Base-by-base conservation (phyloP, 1,140 invertebrate genomes). In the Sinonovacula constricta region DNA sequence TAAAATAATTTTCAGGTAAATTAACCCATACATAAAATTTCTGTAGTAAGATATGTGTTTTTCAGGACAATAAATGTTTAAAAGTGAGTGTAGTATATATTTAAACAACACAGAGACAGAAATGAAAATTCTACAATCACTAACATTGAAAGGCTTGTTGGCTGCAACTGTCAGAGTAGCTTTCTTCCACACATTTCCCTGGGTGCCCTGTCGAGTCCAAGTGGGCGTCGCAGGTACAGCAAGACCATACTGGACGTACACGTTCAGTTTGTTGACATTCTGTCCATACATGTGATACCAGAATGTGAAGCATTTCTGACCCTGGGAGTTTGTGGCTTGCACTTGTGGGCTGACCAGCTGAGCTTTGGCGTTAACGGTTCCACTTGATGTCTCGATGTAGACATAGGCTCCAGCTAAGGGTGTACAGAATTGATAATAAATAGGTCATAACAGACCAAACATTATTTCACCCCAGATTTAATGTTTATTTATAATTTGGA, bases 271-370 rank as follows among this genome's bases (percentile, higher is more conserved):
- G 24, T 81, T 85, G 10, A 89, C 87, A 75, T 83, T 67, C 0
- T 67, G 71, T 22, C 95, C 95, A 84, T 93, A 95, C 95, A 96
- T 96, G 85, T 95, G 95, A 83, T 92, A 94, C 92, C 93, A 96
- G 87, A 96, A 95, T 12, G 71, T 82, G 18, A 89, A 51, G 80
- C 88, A 89, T 60, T 83, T 80, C 4, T 76, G 75, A 56, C 82
- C 65, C 24, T 93, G 92, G 10, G 68, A 76, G 30, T 26, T 63
- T 3, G 69, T 69, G 10, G 75, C 66, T 4, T 76, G 31, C n/a
- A 87, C 74, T 10, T 78, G 57, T 4, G 86, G 85, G 56, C 84
- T 86, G 14, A 89, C 78, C 1, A 85, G 53, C 31, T 84, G 67
- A 0, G 87, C 88, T 62, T 78, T 84, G 59, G 85, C 80, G 7